Evolutionary conservation across 2,888 invertebrate genomes (phyloP), one percentile per base, ranked within the genome.

Genomic region (Drosophila anomelani): DNA sequence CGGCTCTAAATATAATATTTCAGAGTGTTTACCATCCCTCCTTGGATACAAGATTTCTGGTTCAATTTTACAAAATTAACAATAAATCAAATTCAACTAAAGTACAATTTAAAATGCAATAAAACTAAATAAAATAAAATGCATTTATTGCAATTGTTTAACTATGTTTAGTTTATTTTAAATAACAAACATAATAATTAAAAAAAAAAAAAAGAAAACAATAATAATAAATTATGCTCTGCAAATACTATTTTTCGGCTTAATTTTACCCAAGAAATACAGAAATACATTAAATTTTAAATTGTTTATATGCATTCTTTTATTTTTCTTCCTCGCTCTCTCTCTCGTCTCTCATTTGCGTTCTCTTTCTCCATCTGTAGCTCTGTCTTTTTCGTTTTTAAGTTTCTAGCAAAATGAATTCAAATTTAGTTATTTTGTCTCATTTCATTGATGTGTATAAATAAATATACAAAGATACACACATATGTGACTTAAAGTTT

Each of bases 241-340:
- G n/a, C 10, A 47, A 54, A 47, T 39, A 63, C 10, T 32, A 32
- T 17, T 17, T 17, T 17, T 12, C 29, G 12, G 12, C 47, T 32
- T 49, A 49, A 49, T 2, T 8, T 32, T 32, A 38, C 49, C 53
- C 59, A 51, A 20, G 20, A 20, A 20, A 2, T 23, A 23, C 23
- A 51, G 13, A 36, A 58, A 47, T 26, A 58, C 17, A 23, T 13
- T 9, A 4, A 7, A 13, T 34, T 51, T 49, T 38, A 9, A 70
- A 47, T 54, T 46, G 71, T 71, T 71, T 71, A 71, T 60, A 61
- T 61, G 60, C 34, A 71, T 56, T 70, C 41, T 49, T 59, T 54
- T 59, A 41, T 67, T 44, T 63, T 13, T 59, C 34, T 51, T 47
- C 29, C n/a, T 38, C 15, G 36, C 12, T 15, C 29, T 51, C 23